These are phyloP conservation scores for Orthosia gothica DNA, from an alignment of 2,888 invertebrate species.

Conservation along the genomic window DNA sequence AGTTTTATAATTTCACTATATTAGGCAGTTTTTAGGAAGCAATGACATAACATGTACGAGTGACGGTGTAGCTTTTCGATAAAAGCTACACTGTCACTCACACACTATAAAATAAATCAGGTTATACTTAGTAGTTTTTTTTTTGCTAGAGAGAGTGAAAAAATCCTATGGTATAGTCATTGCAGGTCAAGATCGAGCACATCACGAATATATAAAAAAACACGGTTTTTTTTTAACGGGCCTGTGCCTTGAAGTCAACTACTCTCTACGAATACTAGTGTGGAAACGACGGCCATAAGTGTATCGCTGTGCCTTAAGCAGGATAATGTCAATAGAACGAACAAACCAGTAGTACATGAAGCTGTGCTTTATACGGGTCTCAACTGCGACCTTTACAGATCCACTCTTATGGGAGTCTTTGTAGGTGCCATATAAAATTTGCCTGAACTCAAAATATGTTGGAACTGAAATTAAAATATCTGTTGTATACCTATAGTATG, in stretches of 20 bases:
- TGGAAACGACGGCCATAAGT: not conserved
- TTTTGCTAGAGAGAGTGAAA: too few species aligned
- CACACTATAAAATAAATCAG: too few species aligned
- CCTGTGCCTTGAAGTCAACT: too few species aligned
- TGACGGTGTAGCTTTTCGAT: too few species aligned
- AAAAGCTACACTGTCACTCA: too few species aligned
- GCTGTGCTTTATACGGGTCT: slow-evolving; percentile 26
- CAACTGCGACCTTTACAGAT: slow-evolving; percentile 22
- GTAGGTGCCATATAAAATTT: slow-evolving; percentile 21
- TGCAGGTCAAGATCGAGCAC: not conserved
- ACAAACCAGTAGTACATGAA: slow-evolving; percentile 26
- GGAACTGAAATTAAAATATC: not conserved
- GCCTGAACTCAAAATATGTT: slow-evolving; percentile 1
- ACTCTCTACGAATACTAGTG: too few species aligned
- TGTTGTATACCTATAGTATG: too few species aligned
- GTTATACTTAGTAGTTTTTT: too few species aligned
- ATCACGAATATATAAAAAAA: too few species aligned
- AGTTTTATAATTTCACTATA: not conserved
- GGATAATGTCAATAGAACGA: slow-evolving; percentile 16
- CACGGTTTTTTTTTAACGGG: too few species aligned
- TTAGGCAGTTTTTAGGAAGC: not conserved
- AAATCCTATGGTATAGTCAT: not conserved
- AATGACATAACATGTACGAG: not conserved
- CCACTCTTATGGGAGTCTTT: slow-evolving; percentile 21
- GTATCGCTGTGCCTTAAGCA: slow-evolving; percentile 26